phyloP scores from a whole-genome alignment of 2,113 vertebrate species.

The Butorides virescens region DNA sequence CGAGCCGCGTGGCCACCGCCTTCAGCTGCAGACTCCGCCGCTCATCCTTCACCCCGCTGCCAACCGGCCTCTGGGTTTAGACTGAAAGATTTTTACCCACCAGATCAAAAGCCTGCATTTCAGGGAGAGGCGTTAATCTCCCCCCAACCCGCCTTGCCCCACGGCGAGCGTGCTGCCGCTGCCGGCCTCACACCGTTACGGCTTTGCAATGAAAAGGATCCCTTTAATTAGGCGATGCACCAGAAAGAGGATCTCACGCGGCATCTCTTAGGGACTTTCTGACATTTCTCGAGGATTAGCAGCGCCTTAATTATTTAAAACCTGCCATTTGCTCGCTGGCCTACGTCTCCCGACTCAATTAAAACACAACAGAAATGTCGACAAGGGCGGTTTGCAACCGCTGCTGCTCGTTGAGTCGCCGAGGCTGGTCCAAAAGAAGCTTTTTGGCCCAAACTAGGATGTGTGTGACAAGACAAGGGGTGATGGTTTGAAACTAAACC shows the following conservation, averaged over 20 bases:
- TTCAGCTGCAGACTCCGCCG: rapidly evolving
- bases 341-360: neutral
- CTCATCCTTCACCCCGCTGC: rapidly evolving
- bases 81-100: rapidly evolving
- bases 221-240: neutral
- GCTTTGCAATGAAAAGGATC: neutral
- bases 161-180: neutral
- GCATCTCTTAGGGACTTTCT: neutral
- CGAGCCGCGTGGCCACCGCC: rapidly evolving
- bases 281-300: slow-evolving; percentile 28
- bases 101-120: rapidly evolving
- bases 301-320: slow-evolving; percentile 35
- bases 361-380: neutral
- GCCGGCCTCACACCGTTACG: neutral
- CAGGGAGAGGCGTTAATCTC: too few relatives aligned
- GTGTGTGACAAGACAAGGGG: too few relatives aligned
- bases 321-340: neutral
- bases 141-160: neutral
- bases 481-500: too few relatives aligned
- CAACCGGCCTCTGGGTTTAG: rapidly evolving
- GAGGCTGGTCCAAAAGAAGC: neutral
- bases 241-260: neutral
- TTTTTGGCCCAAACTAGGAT: neutral
- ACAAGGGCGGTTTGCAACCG: neutral
- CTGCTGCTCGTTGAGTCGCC: neutral